phyloP scores from a whole-genome alignment of 2,113 vertebrate genomes.

The Calyptommatus sinebrachiatus region DNA sequence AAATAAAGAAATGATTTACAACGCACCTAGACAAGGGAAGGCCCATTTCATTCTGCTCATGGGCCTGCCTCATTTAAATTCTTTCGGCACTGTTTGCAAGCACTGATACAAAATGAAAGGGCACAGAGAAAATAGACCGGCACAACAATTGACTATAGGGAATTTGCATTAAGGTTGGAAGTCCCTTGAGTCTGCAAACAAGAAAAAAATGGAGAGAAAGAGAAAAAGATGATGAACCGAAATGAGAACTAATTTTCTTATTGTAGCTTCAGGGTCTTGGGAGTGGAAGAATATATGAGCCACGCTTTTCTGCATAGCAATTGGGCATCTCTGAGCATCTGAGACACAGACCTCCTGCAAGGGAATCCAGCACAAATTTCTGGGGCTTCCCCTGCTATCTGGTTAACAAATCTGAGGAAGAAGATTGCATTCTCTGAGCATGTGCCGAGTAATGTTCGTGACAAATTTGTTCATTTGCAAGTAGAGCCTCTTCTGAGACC shows the following conservation, averaged over 20 bases:
- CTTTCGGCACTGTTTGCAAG: constrained; percentile 59
- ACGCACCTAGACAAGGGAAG: constrained; percentile 29
- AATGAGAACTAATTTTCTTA: constrained; percentile 25
- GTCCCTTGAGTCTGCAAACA: neutral
- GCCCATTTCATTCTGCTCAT: constrained; percentile 52
- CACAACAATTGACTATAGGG: constrained; percentile 38
- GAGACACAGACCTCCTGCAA: neutral
- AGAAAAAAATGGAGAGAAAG: too few species aligned
- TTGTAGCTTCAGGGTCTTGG: constrained; percentile 16
- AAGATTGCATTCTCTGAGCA: neutral
- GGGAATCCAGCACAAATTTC: neutral
- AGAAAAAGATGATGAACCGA: constrained; percentile 17
- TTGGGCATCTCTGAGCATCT: neutral
- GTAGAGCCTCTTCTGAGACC: too few species aligned
- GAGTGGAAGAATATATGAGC: neutral
- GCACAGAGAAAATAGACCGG: constrained; percentile 55
- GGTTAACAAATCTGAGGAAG: neutral
- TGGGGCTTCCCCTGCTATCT: neutral
- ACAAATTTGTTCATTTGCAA: too few species aligned
- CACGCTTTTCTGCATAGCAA: neutral
- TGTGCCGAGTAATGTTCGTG: neutral
- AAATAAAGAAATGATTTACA: constrained; percentile 59
- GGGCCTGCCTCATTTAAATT: constrained; percentile 68
- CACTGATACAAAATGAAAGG: constrained; percentile 63
- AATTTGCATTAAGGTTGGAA: constrained; percentile 23